Conservation (phyloP, 2,797 vertebrate species). For the Pipistrellus pygmaeus region DNA sequence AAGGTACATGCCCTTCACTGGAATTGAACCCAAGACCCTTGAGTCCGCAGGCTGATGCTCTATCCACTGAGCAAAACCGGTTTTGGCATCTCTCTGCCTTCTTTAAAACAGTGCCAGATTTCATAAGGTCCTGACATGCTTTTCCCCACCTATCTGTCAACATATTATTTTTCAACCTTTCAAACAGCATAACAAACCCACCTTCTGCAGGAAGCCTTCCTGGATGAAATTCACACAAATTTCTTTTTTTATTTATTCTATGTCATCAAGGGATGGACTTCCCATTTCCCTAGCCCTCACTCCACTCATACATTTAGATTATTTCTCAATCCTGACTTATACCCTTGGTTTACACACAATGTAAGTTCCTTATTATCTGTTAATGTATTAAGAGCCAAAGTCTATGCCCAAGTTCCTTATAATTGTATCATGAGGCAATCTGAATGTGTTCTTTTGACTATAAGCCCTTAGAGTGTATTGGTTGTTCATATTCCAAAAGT, state of each 20-base stretch:
- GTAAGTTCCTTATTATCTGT: not conserved
- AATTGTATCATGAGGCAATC: not conserved
- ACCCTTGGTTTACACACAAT: not conserved
- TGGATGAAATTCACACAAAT: conserved; percentile 16
- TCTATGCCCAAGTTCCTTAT: not conserved
- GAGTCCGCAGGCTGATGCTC: no score
- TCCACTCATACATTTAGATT: not conserved
- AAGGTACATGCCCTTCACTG: no score
- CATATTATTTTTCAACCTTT: not conserved
- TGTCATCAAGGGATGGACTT: not conserved
- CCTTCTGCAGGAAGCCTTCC: not conserved
- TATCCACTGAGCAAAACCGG: no score
- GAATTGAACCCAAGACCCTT: no score
- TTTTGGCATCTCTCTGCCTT: not conserved
- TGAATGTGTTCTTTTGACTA: not conserved
- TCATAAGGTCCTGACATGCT: not conserved
- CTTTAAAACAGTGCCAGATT: not conserved
- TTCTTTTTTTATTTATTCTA: not conserved
- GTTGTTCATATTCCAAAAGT: not conserved
- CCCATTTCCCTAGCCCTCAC: not conserved
- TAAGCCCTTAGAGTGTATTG: not conserved
- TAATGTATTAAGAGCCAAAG: not conserved
- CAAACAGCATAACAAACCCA: not conserved
- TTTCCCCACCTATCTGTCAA: not conserved
- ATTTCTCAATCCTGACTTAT: not conserved